Conservation (phyloP, 2,797 vertebrate species). For the Lates japonicus region DNA sequence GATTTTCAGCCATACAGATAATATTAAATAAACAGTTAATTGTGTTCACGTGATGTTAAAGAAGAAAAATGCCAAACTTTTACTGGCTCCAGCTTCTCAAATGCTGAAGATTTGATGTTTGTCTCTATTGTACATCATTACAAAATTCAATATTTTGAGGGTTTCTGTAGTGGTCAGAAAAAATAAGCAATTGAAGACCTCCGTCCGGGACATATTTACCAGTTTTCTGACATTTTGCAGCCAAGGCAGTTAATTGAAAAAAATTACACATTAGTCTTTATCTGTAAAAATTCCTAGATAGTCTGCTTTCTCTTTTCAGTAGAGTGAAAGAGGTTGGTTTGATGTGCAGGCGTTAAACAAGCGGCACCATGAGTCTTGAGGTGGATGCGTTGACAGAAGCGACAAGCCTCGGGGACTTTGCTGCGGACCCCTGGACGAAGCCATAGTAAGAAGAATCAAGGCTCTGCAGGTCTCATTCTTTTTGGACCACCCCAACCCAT, state of each 20-base stretch:
- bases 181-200: too few relatives aligned
- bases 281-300: background rate
- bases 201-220: background rate
- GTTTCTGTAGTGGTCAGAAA: background rate
- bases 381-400: conserved; percentile 94
- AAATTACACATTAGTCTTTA: background rate
- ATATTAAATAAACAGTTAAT: background rate
- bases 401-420: conserved; percentile 96
- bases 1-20: background rate
- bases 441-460: conserved; percentile 98
- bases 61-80: background rate
- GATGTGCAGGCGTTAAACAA: conserved; percentile 84
- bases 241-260: background rate
- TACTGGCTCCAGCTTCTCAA: background rate
- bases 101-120: background rate
- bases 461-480: conserved; percentile 97
- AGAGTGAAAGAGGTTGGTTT: conserved; percentile 72
- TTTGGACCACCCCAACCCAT: conserved; percentile 95
- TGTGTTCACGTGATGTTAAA: background rate
- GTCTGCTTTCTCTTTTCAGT: conserved; percentile 29
- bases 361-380: conserved; percentile 94
- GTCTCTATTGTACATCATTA: background rate
- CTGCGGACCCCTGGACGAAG: conserved; percentile 96
- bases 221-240: background rate
- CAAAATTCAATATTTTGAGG: background rate